Evolutionary conservation across 2,888 invertebrate genomes (phyloP).

Genomic region (Tetranychus piercei): DNA sequence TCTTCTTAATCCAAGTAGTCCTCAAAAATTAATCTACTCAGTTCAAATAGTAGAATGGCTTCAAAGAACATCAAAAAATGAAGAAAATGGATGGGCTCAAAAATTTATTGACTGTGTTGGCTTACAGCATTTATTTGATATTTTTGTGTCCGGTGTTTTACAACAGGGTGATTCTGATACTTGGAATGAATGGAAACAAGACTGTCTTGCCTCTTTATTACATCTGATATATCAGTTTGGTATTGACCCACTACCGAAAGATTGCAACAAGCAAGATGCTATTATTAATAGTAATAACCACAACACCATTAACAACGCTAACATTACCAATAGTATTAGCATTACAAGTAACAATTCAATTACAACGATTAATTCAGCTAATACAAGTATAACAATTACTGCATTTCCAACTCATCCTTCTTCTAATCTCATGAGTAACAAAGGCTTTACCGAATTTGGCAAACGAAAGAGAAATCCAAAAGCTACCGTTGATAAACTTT

Average conservation of each 20-base stretch:
- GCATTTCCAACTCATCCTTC: neutral
- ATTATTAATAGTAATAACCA: slow-evolving; percentile 11
- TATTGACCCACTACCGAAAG: slow-evolving; percentile 37
- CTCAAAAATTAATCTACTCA: slow-evolving; percentile 86
- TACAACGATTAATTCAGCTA: slow-evolving; percentile 23
- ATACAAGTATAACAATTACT: slow-evolving; percentile 1
- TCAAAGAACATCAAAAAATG: slow-evolving; percentile 31
- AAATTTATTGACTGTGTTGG: slow-evolving; percentile 72
- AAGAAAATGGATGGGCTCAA: slow-evolving; percentile 44
- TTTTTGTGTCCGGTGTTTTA: slow-evolving; percentile 64
- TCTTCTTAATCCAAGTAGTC: slow-evolving; percentile 64
- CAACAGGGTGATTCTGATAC: slow-evolving; percentile 48
- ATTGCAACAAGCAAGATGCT: slow-evolving; percentile 12
- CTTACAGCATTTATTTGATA: slow-evolving; percentile 65
- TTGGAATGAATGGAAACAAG: slow-evolving; percentile 68
- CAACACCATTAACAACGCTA: neutral
- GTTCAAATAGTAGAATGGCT: slow-evolving; percentile 70
- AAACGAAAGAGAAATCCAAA: slow-evolving; percentile 32
- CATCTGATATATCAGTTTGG: slow-evolving; percentile 71
- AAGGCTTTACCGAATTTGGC: neutral
- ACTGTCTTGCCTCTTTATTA: slow-evolving; percentile 67
- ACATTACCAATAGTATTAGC: neutral
- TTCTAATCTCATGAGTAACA: neutral
- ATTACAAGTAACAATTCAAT: neutral
- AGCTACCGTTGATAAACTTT: slow-evolving; percentile 42